Evolutionary conservation across 2,888 invertebrate genomes (phyloP), one percentile per base, ranked within the genome.

Genomic region (Drosophila sordidapex): DNA sequence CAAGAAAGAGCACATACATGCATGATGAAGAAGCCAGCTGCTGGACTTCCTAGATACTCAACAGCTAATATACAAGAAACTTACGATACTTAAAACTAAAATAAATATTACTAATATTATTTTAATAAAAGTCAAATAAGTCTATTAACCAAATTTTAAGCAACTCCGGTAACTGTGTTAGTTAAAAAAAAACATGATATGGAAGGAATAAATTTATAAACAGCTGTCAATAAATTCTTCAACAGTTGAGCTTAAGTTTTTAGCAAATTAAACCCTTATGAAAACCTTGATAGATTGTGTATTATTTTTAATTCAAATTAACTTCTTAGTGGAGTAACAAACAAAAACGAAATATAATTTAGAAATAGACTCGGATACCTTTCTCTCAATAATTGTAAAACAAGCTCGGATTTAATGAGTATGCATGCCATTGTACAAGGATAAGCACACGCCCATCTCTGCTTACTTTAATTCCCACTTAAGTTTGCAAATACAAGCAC

Each of bases 1-100:
- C 70, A 79, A 76, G 77, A 79, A 74, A 76, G 43, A 35, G 43
- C 68, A 66, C 33, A 65, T 29, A 54, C 59, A 51, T 46, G 48
- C 29, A 46, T 8, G 33, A 21, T 11, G 1, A 18, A 31, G 21
- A 18, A 36, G 33, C 27, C 5, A 8, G 53, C 15, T 53, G 49
- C 21, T 38, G 29, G 75, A 68, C 68, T 51, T 38, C 4, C 5
- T 18, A 43, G 13, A 69, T 69, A 75, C 60, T 48, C 76, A 35
- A 36, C 25, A 40, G 8, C 29, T n/a, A 2, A 38, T 21, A 13
- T 21, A 21, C 21, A 46, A 21, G 46, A 13, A 46, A 46, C 7
- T 46, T 21, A 7, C 21, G n/a, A 6, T 2, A 21, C 21, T 21
- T 21, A 0, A 21, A 43, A 43, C 11, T 21, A 0, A 21, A 43